Evolutionary conservation across 2,888 invertebrate genomes (phyloP), one percentile per base, ranked within the genome.

Genomic region (Cantharis lateralis): DNA sequence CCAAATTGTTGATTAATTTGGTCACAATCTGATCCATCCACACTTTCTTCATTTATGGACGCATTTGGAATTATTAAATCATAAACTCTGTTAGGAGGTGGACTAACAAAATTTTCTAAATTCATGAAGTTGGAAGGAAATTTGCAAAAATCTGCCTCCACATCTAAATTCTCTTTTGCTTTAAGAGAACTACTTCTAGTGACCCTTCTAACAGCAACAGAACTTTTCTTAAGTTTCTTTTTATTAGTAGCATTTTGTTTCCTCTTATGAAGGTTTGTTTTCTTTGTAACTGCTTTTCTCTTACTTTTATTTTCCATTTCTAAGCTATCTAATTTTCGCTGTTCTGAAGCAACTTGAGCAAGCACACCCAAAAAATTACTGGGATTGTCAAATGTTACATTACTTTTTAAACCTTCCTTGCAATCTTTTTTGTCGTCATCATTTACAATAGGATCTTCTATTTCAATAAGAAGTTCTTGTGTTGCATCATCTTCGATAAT

Each of bases 121-220:
- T 78, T 73, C 68, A 79, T 79, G 70, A 81, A 81, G 68, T 79
- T 75, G 5, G 80, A 78, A 9, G 80, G 80, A 64, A 63, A 78
- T 71, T 72, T 80, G 28, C 78, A 78, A 10, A 66, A 20, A 32
- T 71, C 68, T 62, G 69, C 70, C 24, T 71, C 69, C 0, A 15
- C 24, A 26, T 72, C 32, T 24, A 66, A 13, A 66, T 66, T 66
- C 7, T n/a, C n/a, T 20, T 24, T 66, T 20, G 18, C 64, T 66
- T 68, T 73, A 15, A 62, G 13, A 13, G 24, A 20, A n/a, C 32
- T 71, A n/a, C 74, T 77, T 62, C 77, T 68, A 7, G 77, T 77
- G 3, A 77, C 32, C 70, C 77, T 71, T 64, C 32, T 74, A 11
- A 68, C 61, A 69, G 26, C 15, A 15, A 16, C 11, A 32, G 48